Percentiles rank a stretch among this genome's conserved stretches.
Conservation (phyloP, 2,888 invertebrate species). For the Lepidochitona cinerea region DNA sequence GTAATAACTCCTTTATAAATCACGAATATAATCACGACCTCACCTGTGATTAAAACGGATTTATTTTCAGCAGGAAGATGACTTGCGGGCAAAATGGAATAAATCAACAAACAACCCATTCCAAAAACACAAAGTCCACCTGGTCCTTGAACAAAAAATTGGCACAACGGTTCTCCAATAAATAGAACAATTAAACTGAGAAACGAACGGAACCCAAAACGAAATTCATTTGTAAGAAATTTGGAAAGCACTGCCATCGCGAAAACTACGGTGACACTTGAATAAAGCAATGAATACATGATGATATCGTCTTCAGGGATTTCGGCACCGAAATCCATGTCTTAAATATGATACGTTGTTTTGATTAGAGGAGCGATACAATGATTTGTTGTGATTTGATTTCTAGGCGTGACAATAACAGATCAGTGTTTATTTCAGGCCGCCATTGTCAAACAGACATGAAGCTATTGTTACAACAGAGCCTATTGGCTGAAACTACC, state of each 20-base stretch:
- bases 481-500: conserved; percentile 9
- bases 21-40: too few species aligned
- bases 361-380: neutral
- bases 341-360: neutral
- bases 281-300: conserved; percentile 65
- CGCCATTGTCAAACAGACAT: neutral
- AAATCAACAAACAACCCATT: conserved; percentile 61
- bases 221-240: conserved; percentile 67
- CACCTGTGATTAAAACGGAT: conserved; percentile 66
- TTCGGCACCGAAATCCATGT: conserved; percentile 39
- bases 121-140: conserved; percentile 62
- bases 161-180: conserved; percentile 67
- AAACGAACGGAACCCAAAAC: conserved; percentile 66
- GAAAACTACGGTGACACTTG: conserved; percentile 65
- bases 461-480: conserved; percentile 21
- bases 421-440: too few species aligned
- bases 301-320: conserved; percentile 58
- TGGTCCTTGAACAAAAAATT: conserved; percentile 66
- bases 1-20: too few species aligned
- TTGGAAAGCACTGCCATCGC: conserved; percentile 68
- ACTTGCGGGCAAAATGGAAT: conserved; percentile 65
- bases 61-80: conserved; percentile 64
- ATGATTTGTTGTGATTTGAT: neutral
- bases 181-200: conserved; percentile 64
- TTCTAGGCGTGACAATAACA: neutral